Base-by-base conservation (phyloP, 2,113 vertebrate species). In the Rhodinocichla rosea region DNA sequence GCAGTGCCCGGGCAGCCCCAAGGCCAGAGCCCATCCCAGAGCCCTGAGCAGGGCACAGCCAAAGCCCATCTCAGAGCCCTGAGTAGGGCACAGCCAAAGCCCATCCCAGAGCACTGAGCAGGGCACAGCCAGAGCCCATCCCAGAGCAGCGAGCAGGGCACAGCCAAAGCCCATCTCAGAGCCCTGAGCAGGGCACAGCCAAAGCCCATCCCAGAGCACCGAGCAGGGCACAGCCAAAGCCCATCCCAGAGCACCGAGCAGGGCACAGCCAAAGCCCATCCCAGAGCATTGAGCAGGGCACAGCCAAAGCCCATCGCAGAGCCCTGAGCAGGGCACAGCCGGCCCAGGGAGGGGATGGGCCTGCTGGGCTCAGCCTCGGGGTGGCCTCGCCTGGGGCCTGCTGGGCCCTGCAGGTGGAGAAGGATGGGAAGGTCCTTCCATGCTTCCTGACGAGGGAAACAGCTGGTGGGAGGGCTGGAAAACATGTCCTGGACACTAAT, bases 381-480 rank as follows among this genome's bases (percentile, higher is more conserved):
- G 33, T 0, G 1, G 44, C 37, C 44, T 74, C 33, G 4, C 1
- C 3, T 4, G 7, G 63, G 28, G 52, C 52, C n/a, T 33, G 37
- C 53, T 47, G 45, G 53, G 30, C 47, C 13, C 60, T 23, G 28
- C 33, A 26, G 47, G 26, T 20, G 33, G 20, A 53, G 23, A 50
- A 9, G 18, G 19, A 2, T 4, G 60, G 37, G 35, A 32, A 50
- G 5, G 21, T 21, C 35, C 21, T 26, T 9, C 26, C 7, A 23
- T 2, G 10, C 10, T 0, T 33, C 7, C 62, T 17, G 32, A 50
- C 37, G 16, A 50, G 11, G 44, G 53, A 35, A 17, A 59, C 53
- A 76, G 22, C 17, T 6, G 9, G 21, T 59, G 62, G 10, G 44
- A 44, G 18, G 53, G 35, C 32, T 35, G 71, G 26, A 18, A 24